These are phyloP conservation scores for Amyelois transitella DNA, from an alignment of 1,140 invertebrate genomes.

Conservation along the genomic window DNA sequence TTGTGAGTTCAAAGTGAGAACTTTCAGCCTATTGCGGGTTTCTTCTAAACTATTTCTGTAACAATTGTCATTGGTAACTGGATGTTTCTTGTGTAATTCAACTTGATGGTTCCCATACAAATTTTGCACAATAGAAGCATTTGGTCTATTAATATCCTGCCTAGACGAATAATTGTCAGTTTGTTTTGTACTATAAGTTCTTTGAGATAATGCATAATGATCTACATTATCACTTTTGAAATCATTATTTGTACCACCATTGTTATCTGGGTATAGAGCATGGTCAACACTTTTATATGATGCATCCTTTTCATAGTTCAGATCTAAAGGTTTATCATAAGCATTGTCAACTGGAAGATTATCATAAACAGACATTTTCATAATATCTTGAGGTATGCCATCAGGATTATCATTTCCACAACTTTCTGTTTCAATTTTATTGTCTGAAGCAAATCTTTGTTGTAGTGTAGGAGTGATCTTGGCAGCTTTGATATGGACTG, in stretches of 20 bases:
- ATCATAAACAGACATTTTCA: constrained; percentile 61
- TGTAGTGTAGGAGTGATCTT: constrained; percentile 72
- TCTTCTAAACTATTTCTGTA: constrained; percentile 48
- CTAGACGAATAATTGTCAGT: constrained; percentile 53
- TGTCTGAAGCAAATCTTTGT: constrained; percentile 71
- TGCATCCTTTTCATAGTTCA: constrained; percentile 62
- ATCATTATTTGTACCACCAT: constrained; percentile 28
- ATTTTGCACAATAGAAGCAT: constrained; percentile 32
- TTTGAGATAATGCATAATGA: constrained; percentile 38
- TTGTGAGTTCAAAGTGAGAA: constrained; percentile 55
- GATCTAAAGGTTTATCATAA: constrained; percentile 67
- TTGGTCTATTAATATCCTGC: constrained; percentile 40
- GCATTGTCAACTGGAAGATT: constrained; percentile 63
- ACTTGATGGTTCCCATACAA: constrained; percentile 32
- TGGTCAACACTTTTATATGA: constrained; percentile 72
- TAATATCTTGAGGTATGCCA: constrained; percentile 35
- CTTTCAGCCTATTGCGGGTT: constrained; percentile 46
- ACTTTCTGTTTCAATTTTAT: constrained; percentile 43
- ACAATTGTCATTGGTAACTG: constrained; percentile 35
- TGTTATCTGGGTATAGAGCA: constrained; percentile 64
- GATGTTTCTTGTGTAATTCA: constrained; percentile 44
- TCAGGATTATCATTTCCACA: constrained; percentile 33
- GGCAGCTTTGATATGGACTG: constrained; percentile 70
- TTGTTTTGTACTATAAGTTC: constrained; percentile 44
- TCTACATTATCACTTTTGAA: constrained; percentile 42